A percentile compares a stretch with the other conserved stretches of the same genome.
Evolutionary conservation across 2,888 invertebrate species (phyloP).

Genomic region (Urechis unicinctus): DNA sequence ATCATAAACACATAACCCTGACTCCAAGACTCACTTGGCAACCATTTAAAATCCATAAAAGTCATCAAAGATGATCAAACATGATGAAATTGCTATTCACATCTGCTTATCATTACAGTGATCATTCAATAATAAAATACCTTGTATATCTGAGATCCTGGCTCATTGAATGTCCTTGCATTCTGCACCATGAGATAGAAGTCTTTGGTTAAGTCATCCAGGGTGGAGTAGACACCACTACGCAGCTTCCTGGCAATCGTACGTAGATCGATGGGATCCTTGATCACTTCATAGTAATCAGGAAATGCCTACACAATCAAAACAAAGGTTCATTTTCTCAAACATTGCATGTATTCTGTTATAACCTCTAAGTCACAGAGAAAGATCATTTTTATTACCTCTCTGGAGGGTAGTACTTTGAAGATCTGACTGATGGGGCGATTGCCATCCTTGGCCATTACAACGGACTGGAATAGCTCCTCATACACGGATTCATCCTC

Average conservation of each 20-base stretch:
- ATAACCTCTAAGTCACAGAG: background rate
- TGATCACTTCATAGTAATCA: constrained; percentile 89
- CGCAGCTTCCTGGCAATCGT: constrained; percentile 86
- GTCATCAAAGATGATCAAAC: too few species aligned
- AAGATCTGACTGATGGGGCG: constrained; percentile 81
- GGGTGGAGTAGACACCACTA: constrained; percentile 67
- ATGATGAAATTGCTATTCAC: too few species aligned
- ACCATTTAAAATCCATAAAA: too few species aligned
- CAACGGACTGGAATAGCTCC: constrained; percentile 80
- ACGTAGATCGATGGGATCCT: constrained; percentile 89
- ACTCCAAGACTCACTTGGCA: too few species aligned
- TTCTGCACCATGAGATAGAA: constrained; percentile 84
- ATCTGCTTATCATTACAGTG: too few species aligned
- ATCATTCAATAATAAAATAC: too few species aligned
- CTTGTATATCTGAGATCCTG: constrained; percentile 92
- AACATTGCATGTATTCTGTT: background rate
- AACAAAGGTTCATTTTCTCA: background rate
- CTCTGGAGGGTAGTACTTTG: constrained; percentile 83
- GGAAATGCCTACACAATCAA: constrained; percentile 71
- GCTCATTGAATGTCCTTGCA: constrained; percentile 92
- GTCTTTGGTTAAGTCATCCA: constrained; percentile 84
- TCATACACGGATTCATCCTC: constrained; percentile 65
- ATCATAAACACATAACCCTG: too few species aligned
- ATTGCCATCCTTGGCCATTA: constrained; percentile 72
- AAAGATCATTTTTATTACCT: constrained; percentile 51